A percentile compares a stretch with the other conserved stretches of the same genome.
Conservation (phyloP, 2,888 invertebrate species). For the Caenorhabditis macrosperma region DNA sequence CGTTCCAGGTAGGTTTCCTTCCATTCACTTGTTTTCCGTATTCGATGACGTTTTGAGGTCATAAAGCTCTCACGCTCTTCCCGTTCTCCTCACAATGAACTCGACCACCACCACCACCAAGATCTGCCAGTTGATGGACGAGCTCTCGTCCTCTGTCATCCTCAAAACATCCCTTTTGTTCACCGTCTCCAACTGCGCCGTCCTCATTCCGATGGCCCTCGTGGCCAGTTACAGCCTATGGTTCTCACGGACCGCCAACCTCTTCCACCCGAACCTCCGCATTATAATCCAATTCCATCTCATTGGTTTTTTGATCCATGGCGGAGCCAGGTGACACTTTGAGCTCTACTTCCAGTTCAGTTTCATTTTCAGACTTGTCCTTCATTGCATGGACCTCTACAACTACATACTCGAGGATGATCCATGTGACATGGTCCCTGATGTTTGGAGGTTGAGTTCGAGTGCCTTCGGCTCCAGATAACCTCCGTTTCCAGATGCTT, state of each 20-base stretch:
- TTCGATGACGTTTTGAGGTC: too few relatives aligned
- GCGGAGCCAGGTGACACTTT: slow-evolving; percentile 1
- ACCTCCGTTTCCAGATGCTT: slow-evolving; percentile 11
- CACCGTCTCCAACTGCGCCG: background rate
- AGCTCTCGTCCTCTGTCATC: slow-evolving; percentile 2
- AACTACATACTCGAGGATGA: background rate
- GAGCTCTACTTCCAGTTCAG: background rate
- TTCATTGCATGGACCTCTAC: slow-evolving; percentile 14
- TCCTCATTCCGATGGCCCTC: slow-evolving; percentile 5
- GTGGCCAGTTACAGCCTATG: slow-evolving; percentile 6
- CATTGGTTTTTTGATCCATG: slow-evolving; percentile 12
- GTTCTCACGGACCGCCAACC: background rate
- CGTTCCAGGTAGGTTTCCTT: too few relatives aligned
- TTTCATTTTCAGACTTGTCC: background rate
- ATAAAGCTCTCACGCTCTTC: background rate
- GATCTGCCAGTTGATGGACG: background rate
- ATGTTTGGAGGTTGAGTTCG: slow-evolving; percentile 10
- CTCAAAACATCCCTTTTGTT: background rate
- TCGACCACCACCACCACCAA: too few relatives aligned
- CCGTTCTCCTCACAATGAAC: background rate
- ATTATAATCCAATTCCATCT: slow-evolving; percentile 21
- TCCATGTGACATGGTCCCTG: slow-evolving; percentile 20
- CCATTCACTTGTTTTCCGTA: too few relatives aligned
- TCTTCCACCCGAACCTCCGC: slow-evolving; percentile 11
- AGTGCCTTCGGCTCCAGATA: background rate